phyloP scores from a whole-genome alignment of 2,888 invertebrate species.

The Eupithecia abbreviata region DNA sequence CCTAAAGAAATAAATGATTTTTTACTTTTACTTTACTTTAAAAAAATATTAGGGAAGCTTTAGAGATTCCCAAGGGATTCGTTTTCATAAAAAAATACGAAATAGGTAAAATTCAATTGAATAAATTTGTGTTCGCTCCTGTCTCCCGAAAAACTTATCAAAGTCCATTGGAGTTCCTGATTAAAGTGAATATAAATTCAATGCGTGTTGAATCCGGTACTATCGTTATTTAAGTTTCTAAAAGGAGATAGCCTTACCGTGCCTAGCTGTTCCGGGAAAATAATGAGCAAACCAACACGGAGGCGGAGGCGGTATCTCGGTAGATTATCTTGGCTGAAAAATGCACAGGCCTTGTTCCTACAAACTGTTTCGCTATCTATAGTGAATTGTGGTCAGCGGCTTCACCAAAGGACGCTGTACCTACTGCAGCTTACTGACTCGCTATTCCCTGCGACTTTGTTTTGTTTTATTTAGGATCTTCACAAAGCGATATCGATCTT shows the following conservation, averaged over 20 bases:
- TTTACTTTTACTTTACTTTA: too few species aligned
- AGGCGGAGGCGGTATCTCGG: constrained; percentile 17
- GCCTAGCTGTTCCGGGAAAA: constrained; percentile 16
- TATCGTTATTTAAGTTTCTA: constrained; percentile 7
- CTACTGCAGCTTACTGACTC: constrained; percentile 18
- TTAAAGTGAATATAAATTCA: neutral
- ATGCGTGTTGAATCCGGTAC: constrained; percentile 4
- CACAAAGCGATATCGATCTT: constrained; percentile 29
- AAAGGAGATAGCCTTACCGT: constrained; percentile 9
- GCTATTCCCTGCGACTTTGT: constrained; percentile 31
- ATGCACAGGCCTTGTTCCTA: constrained; percentile 29
- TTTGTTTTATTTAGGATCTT: constrained; percentile 2
- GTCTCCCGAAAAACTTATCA: neutral
- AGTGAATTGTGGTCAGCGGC: constrained; percentile 35
- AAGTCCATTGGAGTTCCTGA: neutral
- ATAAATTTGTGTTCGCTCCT: neutral
- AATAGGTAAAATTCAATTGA: neutral
- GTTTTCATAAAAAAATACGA: neutral
- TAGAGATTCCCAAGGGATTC: neutral
- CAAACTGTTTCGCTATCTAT: constrained; percentile 17
- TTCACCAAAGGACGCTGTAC: constrained; percentile 35
- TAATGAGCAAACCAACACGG: constrained; percentile 26
- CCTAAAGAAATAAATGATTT: too few species aligned
- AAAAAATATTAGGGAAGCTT: neutral
- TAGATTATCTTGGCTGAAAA: constrained; percentile 42